Percentiles rank a stretch among this genome's conserved stretches.
Evolutionary conservation across 2,888 invertebrate species (phyloP).

Genomic region (Morinoia aosen): DNA sequence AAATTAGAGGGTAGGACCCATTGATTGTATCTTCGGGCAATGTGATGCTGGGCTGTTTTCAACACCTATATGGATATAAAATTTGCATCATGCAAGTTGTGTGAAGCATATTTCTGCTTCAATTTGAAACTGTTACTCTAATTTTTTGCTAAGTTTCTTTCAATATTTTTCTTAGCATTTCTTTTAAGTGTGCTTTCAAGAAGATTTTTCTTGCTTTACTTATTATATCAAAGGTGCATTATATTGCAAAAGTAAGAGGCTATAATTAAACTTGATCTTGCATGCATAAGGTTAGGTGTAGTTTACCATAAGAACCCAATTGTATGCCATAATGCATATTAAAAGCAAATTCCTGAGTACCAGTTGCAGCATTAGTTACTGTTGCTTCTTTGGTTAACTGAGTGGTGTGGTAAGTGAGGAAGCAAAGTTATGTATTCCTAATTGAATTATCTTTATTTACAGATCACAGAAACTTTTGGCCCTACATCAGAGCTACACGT

Average conservation of each 20-base stretch:
- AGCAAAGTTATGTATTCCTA: neutral
- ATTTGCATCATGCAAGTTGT: no score
- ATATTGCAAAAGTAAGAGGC: neutral
- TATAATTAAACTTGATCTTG: neutral
- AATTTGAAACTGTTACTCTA: neutral
- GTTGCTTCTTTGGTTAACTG: neutral
- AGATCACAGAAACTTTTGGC: constrained; percentile 87
- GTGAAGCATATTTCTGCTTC: neutral
- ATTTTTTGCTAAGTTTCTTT: neutral
- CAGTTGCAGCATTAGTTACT: neutral
- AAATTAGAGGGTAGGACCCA: no score
- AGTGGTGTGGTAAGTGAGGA: neutral
- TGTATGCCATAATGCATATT: neutral
- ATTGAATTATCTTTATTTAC: neutral
- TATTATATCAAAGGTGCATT: neutral
- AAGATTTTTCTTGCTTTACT: neutral
- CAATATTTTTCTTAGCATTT: neutral
- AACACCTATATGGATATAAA: no score
- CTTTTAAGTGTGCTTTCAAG: neutral
- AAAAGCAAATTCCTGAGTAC: neutral
- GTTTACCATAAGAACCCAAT: neutral
- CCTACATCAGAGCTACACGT: constrained; percentile 97
- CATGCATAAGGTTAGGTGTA: neutral
- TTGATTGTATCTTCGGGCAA: no score
- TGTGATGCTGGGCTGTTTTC: no score